These are phyloP conservation scores for Ammodramus savannarum DNA, from an alignment of 2,113 vertebrate species.

Conservation along the genomic window DNA sequence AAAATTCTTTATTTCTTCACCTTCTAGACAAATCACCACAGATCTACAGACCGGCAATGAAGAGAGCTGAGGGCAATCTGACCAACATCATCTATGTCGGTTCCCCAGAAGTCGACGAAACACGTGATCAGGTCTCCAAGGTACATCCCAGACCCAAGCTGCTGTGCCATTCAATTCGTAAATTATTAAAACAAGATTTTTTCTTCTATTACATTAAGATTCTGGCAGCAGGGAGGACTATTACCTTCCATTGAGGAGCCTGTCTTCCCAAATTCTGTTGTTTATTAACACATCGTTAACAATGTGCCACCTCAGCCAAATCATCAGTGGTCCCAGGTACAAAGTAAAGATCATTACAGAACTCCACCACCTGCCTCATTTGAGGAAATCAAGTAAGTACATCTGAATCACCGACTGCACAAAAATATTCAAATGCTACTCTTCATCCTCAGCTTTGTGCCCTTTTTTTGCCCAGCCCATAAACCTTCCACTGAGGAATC, in stretches of 20 bases:
- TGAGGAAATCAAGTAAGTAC: not conserved
- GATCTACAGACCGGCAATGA: not conserved
- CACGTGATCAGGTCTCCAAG: not conserved
- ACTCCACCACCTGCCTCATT: not conserved
- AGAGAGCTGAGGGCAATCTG: not conserved
- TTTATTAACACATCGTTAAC: constrained; percentile 24
- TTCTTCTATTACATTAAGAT: not conserved
- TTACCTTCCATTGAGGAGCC: not conserved
- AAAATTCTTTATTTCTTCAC: constrained; percentile 19
- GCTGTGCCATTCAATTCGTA: not conserved
- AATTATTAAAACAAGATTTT: constrained; percentile 34
- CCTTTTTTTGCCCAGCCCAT: not conserved
- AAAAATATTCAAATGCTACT: not conserved
- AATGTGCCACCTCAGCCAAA: not conserved
- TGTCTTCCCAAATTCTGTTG: constrained; percentile 30
- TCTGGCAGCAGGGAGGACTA: not conserved
- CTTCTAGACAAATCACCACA: constrained; percentile 33
- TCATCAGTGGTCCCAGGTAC: not conserved
- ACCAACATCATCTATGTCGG: not conserved
- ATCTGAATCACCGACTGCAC: not conserved
- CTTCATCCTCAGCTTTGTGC: not conserved
- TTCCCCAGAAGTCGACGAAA: constrained; percentile 1
- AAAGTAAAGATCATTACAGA: not conserved
- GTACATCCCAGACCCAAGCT: not conserved
- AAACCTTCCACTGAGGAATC: not conserved